Evolutionary conservation across 2,113 vertebrate genomes (phyloP), one percentile per base, ranked within the genome.

Genomic region (Cynocephalus volans): DNA sequence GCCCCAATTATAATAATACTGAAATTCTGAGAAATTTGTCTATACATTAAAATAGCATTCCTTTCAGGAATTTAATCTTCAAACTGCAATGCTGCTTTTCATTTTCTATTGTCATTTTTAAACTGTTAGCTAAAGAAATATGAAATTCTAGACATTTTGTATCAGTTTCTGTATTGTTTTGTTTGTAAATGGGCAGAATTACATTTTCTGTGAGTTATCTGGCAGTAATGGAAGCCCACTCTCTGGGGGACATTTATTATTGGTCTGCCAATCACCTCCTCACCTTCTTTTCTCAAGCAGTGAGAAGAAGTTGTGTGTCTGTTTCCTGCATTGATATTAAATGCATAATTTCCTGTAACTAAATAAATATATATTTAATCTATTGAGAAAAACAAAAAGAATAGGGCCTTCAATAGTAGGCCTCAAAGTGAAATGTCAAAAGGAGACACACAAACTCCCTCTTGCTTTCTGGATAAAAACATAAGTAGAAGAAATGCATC

Each of bases 291-390:
- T 77, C 69, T 93, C 10, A 91, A 77, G 26, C 28, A 90, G 75
- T 77, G 89, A 88, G 21, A 31, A 7, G 33, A 96, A 56, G 15
- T 0, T 96, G 95, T 93, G 67, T 93, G 90, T 58, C 33, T 33
- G 79, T 69, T 91, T 95, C 67, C 84, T 95, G 48, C 1, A 80
- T 0, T 87, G 64, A 75, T 96, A 79, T 65, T 97, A 97, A 95
- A 75, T 95, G 67, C 72, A 81, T 65, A 72, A 75, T 15, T 70
- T 94, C 69, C 95, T 67, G 52, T 88, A 56, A 96, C 84, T 97
- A 91, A 65, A 56, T 91, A 94, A 96, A 92, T 79, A 70, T 24
- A 48, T 52, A 93, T 96, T 92, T 81, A 89, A 90, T 97, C 87
- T 12, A 58, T 26, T 97, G 67, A 62, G 33, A 58, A 9, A 41